These are phyloP conservation scores for Monoplex corrugatus DNA, from an alignment of 2,888 invertebrate genomes.

Conservation along the genomic window DNA sequence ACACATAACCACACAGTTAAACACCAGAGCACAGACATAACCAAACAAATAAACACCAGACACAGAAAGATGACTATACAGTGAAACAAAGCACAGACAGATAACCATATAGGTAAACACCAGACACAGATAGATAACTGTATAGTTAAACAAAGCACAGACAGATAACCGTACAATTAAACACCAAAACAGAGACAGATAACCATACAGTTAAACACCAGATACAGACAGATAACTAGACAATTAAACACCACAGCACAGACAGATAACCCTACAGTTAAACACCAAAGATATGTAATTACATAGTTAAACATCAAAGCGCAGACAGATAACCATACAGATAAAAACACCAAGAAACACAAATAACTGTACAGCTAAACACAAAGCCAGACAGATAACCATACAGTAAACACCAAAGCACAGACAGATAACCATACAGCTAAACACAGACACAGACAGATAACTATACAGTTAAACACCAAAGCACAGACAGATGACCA, in stretches of 20 bases:
- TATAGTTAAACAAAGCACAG: neutral
- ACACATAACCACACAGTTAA: too few species aligned
- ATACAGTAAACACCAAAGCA: too few species aligned
- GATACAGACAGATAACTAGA: neutral
- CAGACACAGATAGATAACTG: neutral
- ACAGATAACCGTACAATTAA: neutral
- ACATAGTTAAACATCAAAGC: neutral
- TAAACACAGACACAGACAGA: too few species aligned
- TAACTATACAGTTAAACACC: too few species aligned
- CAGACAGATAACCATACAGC: too few species aligned
- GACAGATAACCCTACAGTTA: too few species aligned
- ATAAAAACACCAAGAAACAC: neutral
- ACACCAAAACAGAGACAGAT: neutral
- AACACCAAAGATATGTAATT: neutral
- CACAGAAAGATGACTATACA: neutral
- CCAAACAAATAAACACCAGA: too few species aligned
- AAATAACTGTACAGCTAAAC: too few species aligned
- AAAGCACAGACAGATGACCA: neutral
- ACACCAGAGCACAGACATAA: too few species aligned
- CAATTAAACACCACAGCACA: neutral
- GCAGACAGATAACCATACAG: neutral
- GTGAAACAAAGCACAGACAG: too few species aligned
- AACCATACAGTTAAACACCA: neutral
- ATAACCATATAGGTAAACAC: neutral
- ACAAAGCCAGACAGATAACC: too few species aligned